Conservation (phyloP, 2,113 vertebrate genomes). For the Euleptes europaea region DNA sequence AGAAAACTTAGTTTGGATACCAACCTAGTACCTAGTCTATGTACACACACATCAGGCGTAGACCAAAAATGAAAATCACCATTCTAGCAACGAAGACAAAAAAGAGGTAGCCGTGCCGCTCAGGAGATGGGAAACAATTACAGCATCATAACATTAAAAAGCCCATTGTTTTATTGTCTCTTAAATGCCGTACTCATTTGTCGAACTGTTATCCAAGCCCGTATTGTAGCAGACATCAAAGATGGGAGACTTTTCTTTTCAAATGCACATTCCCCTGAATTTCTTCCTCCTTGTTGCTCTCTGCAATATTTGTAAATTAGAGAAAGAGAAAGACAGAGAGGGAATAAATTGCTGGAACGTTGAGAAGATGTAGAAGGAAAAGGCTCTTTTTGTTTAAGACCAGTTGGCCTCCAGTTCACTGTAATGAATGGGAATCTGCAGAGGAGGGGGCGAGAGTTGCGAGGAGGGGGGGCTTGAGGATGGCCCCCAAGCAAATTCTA, state of each 20-base stretch:
- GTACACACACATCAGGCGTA: not conserved
- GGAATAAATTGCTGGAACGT: not conserved
- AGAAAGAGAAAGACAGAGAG: not conserved
- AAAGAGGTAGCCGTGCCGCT: not conserved
- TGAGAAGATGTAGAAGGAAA: constrained; percentile 20
- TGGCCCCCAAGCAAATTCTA: not conserved
- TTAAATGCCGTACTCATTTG: constrained; percentile 44
- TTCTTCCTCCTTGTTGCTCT: constrained; percentile 47
- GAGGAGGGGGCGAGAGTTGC: not conserved
- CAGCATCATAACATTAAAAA: constrained; percentile 19
- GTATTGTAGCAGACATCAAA: constrained; percentile 39
- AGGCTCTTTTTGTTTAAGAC: not conserved
- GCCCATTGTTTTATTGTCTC: constrained; percentile 37
- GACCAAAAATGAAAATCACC: not conserved
- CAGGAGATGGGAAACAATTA: constrained; percentile 14
- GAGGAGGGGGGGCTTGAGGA: not conserved
- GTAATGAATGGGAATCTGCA: not conserved
- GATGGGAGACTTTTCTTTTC: not conserved
- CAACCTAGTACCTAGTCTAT: not conserved
- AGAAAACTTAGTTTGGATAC: too few relatives aligned
- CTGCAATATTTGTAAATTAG: constrained; percentile 41
- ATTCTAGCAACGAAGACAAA: not conserved
- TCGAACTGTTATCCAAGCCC: constrained; percentile 36
- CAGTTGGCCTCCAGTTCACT: not conserved
- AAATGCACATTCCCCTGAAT: constrained; percentile 41